Evolutionary conservation across 2,797 vertebrate species (phyloP), one percentile per base, ranked within the genome.

Genomic region (Halcyon smyrnensis): DNA sequence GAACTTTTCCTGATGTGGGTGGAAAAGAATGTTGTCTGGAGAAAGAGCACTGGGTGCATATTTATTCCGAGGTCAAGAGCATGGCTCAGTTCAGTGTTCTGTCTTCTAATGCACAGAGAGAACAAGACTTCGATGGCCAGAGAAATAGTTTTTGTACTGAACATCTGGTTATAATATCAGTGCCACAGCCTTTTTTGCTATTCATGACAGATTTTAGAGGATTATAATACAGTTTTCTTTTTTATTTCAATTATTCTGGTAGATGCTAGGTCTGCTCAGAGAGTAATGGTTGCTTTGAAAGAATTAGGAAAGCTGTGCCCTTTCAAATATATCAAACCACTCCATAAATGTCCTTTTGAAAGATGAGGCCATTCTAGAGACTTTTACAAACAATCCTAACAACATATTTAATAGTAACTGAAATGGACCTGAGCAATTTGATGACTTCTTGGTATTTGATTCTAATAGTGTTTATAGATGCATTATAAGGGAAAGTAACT

Each of bases 1-100:
- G 83, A 96, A 90, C 16, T 20, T 94, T 96, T 96, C 97, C 97
- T 84, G 92, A 84, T 90, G 77, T n/a, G 88, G 76, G 48, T 91
- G 50, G 76, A 68, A 86, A 94, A 89, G 85, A 89, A 93, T 73
- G 84, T 46, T 83, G 81, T 88, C 73, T 96, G 90, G 74, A 36
- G n/a, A 89, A 95, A 76, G 81, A 89, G 43, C 73, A 37, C 46
- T 21, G 39, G 79, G 54, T 2, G 46, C 46, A 39, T 39, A 76
- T 80, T 97, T 91, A 83, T 90, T 82, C 60, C 28, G 62, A 92
- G 95, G 87, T 80, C 93, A 82, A 90, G 81, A 92, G 69, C 81
- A 75, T 7, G 0, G 28, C 24, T 56, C 80, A 48, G 77, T 65
- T 84, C 30, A 54, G 15, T 43, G 51, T 64, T 84, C 68, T 85